A percentile compares a stretch with the other conserved stretches of the same genome.
These are phyloP conservation scores for Hypsibius dujardini DNA, from an alignment of 1,140 invertebrate genomes.

Conservation along the genomic window DNA sequence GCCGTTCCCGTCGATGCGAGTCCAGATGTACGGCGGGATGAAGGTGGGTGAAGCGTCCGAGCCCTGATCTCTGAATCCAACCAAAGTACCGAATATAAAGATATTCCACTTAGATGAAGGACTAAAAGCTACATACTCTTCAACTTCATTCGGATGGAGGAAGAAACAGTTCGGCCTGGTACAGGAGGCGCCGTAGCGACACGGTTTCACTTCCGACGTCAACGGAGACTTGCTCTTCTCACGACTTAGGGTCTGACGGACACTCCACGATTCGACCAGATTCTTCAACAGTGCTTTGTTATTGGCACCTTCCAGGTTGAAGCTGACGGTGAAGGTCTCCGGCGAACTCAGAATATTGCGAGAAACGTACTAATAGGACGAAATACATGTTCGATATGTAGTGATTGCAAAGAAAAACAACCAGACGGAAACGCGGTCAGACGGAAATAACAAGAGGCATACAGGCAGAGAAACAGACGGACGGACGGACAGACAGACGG, in stretches of 20 bases:
- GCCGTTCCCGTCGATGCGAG: neutral
- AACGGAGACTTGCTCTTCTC: neutral
- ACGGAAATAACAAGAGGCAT: too few relatives aligned
- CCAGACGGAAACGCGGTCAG: too few relatives aligned
- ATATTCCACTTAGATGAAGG: too few relatives aligned
- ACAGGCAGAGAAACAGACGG: too few relatives aligned
- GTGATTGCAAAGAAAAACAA: too few relatives aligned
- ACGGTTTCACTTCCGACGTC: slow-evolving; percentile 42
- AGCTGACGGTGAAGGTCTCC: neutral
- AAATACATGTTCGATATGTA: too few relatives aligned
- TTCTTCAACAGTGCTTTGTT: neutral
- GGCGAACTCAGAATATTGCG: neutral
- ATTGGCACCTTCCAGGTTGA: neutral
- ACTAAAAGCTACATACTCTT: neutral
- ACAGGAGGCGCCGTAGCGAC: slow-evolving; percentile 71
- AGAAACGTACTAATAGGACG: neutral
- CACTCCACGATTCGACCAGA: neutral
- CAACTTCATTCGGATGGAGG: slow-evolving; percentile 41
- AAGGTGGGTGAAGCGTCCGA: neutral
- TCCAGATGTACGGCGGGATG: neutral
- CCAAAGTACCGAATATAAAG: too few relatives aligned
- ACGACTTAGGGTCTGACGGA: neutral
- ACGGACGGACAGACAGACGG: too few relatives aligned
- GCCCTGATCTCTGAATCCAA: too few relatives aligned
- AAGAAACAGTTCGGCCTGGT: slow-evolving; percentile 66